A percentile compares a stretch with the other conserved stretches of the same genome.
These are phyloP conservation scores for Gobius niger DNA, from an alignment of 2,113 vertebrate genomes.

Conservation along the genomic window DNA sequence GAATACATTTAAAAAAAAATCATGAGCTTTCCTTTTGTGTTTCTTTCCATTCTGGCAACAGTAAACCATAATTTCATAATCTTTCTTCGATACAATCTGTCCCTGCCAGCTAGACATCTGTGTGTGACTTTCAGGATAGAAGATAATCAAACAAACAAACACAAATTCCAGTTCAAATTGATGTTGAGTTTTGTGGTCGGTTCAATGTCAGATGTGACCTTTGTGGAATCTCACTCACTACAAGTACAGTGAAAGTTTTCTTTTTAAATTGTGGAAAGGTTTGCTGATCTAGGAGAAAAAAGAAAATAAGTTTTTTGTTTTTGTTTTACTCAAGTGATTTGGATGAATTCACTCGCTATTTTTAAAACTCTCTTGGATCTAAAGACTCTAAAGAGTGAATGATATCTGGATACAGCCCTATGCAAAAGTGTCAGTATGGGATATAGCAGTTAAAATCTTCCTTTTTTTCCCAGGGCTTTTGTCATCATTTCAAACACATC, in stretches of 20 bases:
- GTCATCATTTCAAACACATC: too few species aligned
- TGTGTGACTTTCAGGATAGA: constrained; percentile 46
- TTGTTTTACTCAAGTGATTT: too few species aligned
- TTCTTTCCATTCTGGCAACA: constrained; percentile 49
- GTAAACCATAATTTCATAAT: constrained; percentile 52
- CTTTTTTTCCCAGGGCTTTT: too few species aligned
- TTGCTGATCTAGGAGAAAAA: too few species aligned
- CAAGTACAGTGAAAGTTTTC: not conserved
- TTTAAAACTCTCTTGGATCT: too few species aligned
- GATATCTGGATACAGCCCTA: too few species aligned
- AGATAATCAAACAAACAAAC: constrained; percentile 67
- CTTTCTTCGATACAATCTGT: constrained; percentile 51
- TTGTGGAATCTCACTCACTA: constrained; percentile 26
- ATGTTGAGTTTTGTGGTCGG: constrained; percentile 62
- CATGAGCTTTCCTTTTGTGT: constrained; percentile 34
- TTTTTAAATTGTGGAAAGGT: not conserved
- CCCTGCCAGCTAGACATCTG: constrained; percentile 55
- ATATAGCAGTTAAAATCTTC: too few species aligned
- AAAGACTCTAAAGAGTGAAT: too few species aligned
- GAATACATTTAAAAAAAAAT: constrained; percentile 44
- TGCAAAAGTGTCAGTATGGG: too few species aligned
- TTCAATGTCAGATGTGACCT: constrained; percentile 55
- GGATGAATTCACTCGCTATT: too few species aligned
- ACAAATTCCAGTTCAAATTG: constrained; percentile 59
- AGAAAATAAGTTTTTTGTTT: too few species aligned